phyloP scores from a whole-genome alignment of 2,888 invertebrate species.

The Hedychridium roseum region DNA sequence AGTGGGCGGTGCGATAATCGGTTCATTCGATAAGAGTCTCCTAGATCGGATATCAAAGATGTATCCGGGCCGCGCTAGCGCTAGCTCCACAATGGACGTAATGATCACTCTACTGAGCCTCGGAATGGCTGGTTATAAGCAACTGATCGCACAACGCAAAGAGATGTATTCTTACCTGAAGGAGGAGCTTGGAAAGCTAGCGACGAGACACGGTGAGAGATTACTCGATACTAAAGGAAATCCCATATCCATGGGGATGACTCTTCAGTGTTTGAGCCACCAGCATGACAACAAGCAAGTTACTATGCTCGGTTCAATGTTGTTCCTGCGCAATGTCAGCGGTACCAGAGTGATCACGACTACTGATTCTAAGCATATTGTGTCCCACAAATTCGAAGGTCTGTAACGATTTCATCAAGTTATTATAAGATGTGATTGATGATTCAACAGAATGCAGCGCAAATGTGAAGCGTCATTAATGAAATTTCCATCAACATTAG shows the following conservation, averaged over 20 bases:
- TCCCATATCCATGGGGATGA: slow-evolving; percentile 75
- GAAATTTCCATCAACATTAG: slow-evolving; percentile 57
- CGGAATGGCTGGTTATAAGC: slow-evolving; percentile 72
- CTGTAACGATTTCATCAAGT: slow-evolving; percentile 22
- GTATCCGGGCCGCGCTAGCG: slow-evolving; percentile 78
- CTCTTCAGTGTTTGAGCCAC: slow-evolving; percentile 53
- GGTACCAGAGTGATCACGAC: slow-evolving; percentile 73
- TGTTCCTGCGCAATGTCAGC: slow-evolving; percentile 76
- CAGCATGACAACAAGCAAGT: slow-evolving; percentile 63
- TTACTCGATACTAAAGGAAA: slow-evolving; percentile 72
- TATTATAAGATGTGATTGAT: background rate
- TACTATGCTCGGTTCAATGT: slow-evolving; percentile 75
- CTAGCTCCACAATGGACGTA: slow-evolving; percentile 75
- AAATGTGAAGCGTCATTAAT: slow-evolving; percentile 2
- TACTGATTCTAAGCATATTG: slow-evolving; percentile 67
- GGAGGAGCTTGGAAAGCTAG: slow-evolving; percentile 67
- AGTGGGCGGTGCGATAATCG: slow-evolving; percentile 82
- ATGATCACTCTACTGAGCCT: slow-evolving; percentile 79
- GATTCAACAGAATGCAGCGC: slow-evolving; percentile 1
- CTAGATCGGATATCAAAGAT: slow-evolving; percentile 73
- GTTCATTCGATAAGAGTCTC: slow-evolving; percentile 71
- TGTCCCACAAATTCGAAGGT: slow-evolving; percentile 69
- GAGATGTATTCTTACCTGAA: slow-evolving; percentile 71
- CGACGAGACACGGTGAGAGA: slow-evolving; percentile 68
- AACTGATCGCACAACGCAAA: slow-evolving; percentile 70